Evolutionary conservation across 2,113 vertebrate genomes (phyloP), one percentile per base, ranked within the genome.

Genomic region (Phrynocephalus versicolor): DNA sequence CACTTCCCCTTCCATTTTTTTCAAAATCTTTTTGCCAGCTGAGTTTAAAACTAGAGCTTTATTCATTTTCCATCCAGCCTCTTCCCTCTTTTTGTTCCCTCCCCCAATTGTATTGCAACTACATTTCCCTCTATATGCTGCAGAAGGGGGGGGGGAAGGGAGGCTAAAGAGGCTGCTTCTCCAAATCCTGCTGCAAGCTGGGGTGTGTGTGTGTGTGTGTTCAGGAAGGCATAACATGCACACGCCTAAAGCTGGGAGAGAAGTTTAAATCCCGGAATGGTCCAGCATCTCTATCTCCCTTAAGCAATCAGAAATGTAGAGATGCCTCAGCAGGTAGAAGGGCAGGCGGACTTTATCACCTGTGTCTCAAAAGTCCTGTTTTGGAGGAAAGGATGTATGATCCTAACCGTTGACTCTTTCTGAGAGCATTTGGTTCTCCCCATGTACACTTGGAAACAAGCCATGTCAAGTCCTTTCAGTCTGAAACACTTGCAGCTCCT

Each of bases 401-500:
- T 13, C 12, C 3, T 0, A 4, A 6, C 6, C 10, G 33, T 55
- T 45, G 12, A 25, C 64, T 6, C 14, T 8, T 58, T 62, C 23
- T 62, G 55, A 57, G 35, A 69, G 6, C 30, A 19, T 13, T 2
- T 15, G 0, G 14, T 2, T 21, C 21, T n/a, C 14, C 37, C 69
- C 16, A 16, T 23, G 3, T 33, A 33, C 21, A 13, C 35, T 39
- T 74, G 69, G 37, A 62, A 37, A 12, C 14, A 2, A n/a, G 9
- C 60, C 7, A 58, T 10, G 1, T 30, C 1, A 27, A 30, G 51
- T 84, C 85, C 83, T 82, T 88, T 51, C 45, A 51, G 45, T 70
- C n/a, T 51, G 65, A 72, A 73, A 41, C 76, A 65, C 70, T 88
- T 85, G 83, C 88, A 37, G 88, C 87, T 87, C 3, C 33, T 72